These are phyloP conservation scores for Zoanthus sociatus DNA, from an alignment of 92 coral and sea anemone genomes.

Conservation along the genomic window DNA sequence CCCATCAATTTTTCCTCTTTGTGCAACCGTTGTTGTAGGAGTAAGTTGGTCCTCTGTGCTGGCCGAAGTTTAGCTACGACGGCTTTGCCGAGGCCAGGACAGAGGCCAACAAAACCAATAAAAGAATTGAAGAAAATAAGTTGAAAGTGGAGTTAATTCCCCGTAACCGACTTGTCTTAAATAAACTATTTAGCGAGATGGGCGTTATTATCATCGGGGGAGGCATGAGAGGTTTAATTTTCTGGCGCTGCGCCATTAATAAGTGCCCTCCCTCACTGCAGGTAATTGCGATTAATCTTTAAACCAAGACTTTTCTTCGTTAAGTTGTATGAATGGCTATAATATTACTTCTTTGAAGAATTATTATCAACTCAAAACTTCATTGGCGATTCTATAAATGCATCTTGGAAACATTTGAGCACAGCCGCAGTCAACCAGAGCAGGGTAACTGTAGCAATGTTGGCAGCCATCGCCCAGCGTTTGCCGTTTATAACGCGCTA, in stretches of 20 bases:
- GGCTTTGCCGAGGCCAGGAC: too few relatives aligned
- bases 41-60: too few relatives aligned
- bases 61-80: too few relatives aligned
- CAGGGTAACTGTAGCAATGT: neutral
- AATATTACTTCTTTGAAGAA: neutral
- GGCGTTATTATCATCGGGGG: neutral
- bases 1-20: too few relatives aligned
- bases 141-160: too few relatives aligned
- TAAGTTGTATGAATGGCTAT: neutral
- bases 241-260: neutral
- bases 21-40: too few relatives aligned
- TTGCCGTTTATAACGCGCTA: slow-evolving; percentile 1
- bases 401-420: neutral
- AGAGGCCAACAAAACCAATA: too few relatives aligned
- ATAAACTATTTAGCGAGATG: too few relatives aligned
- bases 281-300: neutral
- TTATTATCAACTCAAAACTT: too few relatives aligned
- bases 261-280: neutral
- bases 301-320: neutral
- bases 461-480: neutral
- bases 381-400: neutral
- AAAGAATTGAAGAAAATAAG: too few relatives aligned
- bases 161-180: too few relatives aligned
- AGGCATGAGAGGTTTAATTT: neutral
- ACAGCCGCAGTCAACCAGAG: slow-evolving; percentile 5